Evolutionary conservation across 2,113 vertebrate species (phyloP).

Genomic region (Oncorhynchus clarkii): DNA sequence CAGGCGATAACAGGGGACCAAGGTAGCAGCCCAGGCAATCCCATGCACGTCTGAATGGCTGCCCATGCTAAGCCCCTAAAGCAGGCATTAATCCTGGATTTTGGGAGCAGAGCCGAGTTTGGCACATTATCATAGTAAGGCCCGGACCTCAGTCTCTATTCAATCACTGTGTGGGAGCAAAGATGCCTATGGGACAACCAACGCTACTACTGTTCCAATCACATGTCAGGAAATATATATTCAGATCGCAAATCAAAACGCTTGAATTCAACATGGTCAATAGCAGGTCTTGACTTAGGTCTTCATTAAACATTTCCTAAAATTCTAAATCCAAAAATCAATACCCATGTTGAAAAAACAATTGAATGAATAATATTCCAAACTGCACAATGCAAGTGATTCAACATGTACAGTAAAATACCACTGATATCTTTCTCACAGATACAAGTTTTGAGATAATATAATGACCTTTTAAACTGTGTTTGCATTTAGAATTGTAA

Average conservation of each 20-base stretch:
- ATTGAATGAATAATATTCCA: neutral
- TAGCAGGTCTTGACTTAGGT: neutral
- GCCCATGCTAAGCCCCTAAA: conserved; percentile 73
- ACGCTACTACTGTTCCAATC: conserved; percentile 11
- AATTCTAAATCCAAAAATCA: too few relatives aligned
- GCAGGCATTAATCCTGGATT: conserved; percentile 76
- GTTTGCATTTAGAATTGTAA: too few relatives aligned
- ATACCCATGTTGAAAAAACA: too few relatives aligned
- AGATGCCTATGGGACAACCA: conserved; percentile 24
- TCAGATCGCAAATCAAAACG: neutral
- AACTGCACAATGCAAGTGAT: too few relatives aligned
- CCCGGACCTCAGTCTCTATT: conserved; percentile 59
- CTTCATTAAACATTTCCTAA: neutral
- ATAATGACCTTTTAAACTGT: too few relatives aligned
- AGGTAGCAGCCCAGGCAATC: conserved; percentile 60
- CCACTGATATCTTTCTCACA: too few relatives aligned
- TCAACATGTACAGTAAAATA: too few relatives aligned
- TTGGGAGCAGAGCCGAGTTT: conserved; percentile 63
- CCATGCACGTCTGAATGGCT: conserved; percentile 67
- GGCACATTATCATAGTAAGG: conserved; percentile 62
- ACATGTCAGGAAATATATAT: neutral
- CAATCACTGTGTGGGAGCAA: conserved; percentile 46
- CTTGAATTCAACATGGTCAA: neutral
- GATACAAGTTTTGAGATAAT: too few relatives aligned
- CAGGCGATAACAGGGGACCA: conserved; percentile 58